These are phyloP conservation scores for Micoletzkya japonica DNA, from an alignment of 2,888 invertebrate genomes.

Conservation along the genomic window DNA sequence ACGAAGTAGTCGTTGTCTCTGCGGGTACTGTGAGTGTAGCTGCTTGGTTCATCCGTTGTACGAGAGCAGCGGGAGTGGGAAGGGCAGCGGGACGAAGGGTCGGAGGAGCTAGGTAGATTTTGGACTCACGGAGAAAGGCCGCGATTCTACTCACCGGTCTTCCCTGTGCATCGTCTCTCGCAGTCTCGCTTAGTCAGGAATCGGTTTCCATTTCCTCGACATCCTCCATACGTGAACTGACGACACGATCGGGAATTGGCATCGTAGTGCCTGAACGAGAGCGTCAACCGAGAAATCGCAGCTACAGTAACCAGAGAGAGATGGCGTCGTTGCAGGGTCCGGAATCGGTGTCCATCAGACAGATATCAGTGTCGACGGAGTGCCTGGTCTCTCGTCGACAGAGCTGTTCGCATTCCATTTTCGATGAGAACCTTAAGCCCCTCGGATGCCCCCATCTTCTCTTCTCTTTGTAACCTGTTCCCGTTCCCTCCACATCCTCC, in stretches of 20 bases:
- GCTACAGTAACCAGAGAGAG: constrained; percentile 52
- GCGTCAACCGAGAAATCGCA: not conserved
- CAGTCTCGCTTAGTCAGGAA: constrained; percentile 39
- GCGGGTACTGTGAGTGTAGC: not conserved
- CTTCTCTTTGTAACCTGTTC: constrained; percentile 40
- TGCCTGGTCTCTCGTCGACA: constrained; percentile 41
- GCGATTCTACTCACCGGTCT: not conserved
- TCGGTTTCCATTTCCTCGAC: constrained; percentile 56
- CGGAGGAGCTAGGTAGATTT: too few species aligned
- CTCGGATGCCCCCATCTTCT: not conserved
- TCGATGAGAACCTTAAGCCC: constrained; percentile 41
- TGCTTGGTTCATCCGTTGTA: too few species aligned
- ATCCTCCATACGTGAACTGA: constrained; percentile 60
- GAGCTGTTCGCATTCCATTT: constrained; percentile 55
- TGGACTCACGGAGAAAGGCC: not conserved
- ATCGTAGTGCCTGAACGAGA: constrained; percentile 28
- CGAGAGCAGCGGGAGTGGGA: constrained; percentile 20
- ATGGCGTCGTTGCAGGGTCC: constrained; percentile 61
- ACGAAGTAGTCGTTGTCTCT: not conserved
- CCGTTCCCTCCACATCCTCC: constrained; percentile 62
- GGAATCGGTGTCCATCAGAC: constrained; percentile 38
- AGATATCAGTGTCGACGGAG: constrained; percentile 31
- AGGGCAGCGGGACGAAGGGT: not conserved
- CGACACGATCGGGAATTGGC: constrained; percentile 35
- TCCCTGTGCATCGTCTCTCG: constrained; percentile 30